phyloP scores from a whole-genome alignment of 2,113 vertebrate species.

The Baryphthengus martii region DNA sequence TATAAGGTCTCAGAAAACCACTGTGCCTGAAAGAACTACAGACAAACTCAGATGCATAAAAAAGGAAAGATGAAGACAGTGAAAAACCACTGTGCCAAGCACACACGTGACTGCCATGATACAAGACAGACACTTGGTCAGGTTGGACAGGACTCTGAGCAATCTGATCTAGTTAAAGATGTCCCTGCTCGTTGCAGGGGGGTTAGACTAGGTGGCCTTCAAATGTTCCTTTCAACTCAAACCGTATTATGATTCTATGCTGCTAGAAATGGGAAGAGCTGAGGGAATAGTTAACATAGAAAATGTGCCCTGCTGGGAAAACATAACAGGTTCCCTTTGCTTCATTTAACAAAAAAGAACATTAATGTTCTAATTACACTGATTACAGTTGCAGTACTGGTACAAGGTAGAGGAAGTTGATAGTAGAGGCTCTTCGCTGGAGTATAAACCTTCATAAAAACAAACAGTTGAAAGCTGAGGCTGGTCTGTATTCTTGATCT shows the following conservation, averaged over 20 bases:
- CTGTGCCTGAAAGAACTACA: background rate
- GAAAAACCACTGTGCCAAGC: background rate
- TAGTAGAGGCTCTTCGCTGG: background rate
- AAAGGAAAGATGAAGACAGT: background rate
- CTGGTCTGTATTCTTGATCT: background rate
- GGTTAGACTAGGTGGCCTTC: too few species aligned
- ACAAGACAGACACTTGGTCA: background rate
- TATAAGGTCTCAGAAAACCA: background rate
- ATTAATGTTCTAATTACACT: background rate
- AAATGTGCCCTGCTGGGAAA: background rate
- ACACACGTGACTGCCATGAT: fast-evolving
- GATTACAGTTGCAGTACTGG: background rate
- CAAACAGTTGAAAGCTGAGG: background rate
- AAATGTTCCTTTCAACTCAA: too few species aligned
- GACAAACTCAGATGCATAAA: background rate
- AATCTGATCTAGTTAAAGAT: too few species aligned
- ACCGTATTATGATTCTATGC: too few species aligned
- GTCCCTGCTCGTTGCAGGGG: too few species aligned
- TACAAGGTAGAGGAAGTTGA: background rate
- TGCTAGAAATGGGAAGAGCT: background rate
- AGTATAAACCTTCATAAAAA: background rate
- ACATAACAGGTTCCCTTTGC: background rate
- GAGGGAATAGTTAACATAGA: background rate
- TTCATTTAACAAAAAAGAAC: background rate
- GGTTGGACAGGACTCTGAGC: too few species aligned